These are phyloP conservation scores for Saguinus oedipus DNA, from an alignment of 2,797 vertebrate genomes.

Conservation along the genomic window DNA sequence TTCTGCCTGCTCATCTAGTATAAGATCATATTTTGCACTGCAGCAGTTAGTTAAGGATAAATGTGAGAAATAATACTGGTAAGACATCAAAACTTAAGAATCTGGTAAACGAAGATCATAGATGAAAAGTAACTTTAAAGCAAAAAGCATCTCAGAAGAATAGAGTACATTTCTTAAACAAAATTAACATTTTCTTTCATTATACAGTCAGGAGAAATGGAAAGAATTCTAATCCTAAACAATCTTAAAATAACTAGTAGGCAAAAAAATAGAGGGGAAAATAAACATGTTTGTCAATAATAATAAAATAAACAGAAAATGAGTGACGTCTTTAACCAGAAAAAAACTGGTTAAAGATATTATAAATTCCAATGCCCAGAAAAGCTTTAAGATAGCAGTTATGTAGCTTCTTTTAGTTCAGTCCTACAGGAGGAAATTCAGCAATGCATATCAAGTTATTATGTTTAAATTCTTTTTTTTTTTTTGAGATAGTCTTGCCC, in stretches of 20 bases:
- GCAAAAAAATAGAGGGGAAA: background rate
- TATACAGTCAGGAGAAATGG: background rate
- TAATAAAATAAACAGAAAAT: background rate
- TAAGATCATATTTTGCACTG: slow-evolving; percentile 93
- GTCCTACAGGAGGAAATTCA: background rate
- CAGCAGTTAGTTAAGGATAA: slow-evolving; percentile 84
- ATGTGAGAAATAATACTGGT: background rate
- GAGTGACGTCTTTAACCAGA: background rate
- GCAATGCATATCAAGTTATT: background rate
- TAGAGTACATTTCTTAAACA: slow-evolving; percentile 10
- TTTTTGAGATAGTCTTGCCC: background rate
- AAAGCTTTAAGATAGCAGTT: background rate
- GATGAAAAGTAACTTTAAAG: slow-evolving; percentile 27
- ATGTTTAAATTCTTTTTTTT: background rate
- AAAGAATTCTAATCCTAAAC: background rate
- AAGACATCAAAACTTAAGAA: slow-evolving; percentile 31
- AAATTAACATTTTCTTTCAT: background rate
- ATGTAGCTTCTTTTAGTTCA: background rate
- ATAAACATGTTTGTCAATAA: slow-evolving; percentile 6
- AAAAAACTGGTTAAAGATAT: background rate
- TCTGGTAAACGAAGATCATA: background rate
- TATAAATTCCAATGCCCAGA: background rate
- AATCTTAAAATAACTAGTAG: background rate
- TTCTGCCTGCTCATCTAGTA: slow-evolving; percentile 91
- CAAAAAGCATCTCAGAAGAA: background rate